These are phyloP conservation scores for Mus spretus DNA, from an alignment of 2,797 vertebrate species.

Conservation along the genomic window DNA sequence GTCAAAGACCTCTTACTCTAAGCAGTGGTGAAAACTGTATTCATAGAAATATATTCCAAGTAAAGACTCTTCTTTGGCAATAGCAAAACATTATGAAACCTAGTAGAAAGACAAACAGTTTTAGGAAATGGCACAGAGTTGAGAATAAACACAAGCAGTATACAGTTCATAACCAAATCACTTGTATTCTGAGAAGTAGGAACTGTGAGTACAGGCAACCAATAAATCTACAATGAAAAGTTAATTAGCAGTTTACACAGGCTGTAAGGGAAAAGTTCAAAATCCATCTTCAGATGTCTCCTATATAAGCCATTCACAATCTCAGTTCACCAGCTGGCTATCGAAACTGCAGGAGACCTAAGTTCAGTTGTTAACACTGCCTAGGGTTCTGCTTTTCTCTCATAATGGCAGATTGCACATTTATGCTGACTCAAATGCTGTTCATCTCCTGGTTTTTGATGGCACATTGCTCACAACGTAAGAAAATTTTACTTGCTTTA, in stretches of 20 bases:
- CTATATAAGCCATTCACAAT: slow-evolving; percentile 20
- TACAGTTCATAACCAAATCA: slow-evolving; percentile 26
- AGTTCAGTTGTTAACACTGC: background rate
- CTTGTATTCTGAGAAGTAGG: background rate
- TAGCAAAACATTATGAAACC: slow-evolving; percentile 40
- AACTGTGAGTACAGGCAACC: background rate
- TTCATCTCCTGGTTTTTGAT: slow-evolving; percentile 62
- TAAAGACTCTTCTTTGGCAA: background rate
- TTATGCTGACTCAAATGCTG: slow-evolving; percentile 61
- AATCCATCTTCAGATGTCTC: slow-evolving; percentile 75
- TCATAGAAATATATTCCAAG: slow-evolving; percentile 12
- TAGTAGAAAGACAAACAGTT: slow-evolving; percentile 44
- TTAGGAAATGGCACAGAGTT: slow-evolving; percentile 18
- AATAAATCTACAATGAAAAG: slow-evolving; percentile 25
- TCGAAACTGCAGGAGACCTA: slow-evolving; percentile 24
- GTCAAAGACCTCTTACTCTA: slow-evolving; percentile 65
- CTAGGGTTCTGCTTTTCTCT: background rate
- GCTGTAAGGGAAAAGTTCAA: slow-evolving; percentile 81
- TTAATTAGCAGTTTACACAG: slow-evolving; percentile 86
- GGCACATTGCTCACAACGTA: slow-evolving; percentile 64
- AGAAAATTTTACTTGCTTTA: slow-evolving; percentile 76
- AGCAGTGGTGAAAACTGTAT: slow-evolving; percentile 22
- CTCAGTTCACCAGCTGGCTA: background rate
- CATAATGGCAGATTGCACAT: slow-evolving; percentile 58
- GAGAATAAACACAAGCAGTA: slow-evolving; percentile 11